Conservation (phyloP, 2,888 invertebrate species). For the Gibbula magus region DNA sequence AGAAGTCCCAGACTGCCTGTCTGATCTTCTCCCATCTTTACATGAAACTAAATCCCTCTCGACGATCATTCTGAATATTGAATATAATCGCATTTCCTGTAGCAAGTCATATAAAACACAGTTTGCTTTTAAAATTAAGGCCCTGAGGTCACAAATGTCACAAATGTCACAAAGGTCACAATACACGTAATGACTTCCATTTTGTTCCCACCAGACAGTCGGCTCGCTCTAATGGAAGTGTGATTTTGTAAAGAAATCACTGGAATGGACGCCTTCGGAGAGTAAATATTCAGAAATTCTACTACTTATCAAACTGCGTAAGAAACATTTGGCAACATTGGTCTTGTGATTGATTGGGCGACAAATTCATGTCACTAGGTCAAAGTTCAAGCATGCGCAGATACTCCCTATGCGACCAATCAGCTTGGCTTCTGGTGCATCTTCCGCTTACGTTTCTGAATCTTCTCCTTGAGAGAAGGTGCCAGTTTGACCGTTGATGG, state of each 20-base stretch:
- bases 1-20: too few relatives aligned
- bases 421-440: conserved; percentile 7
- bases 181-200: too few relatives aligned
- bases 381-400: not conserved
- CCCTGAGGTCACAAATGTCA: too few relatives aligned
- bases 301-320: not conserved
- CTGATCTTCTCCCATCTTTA: too few relatives aligned
- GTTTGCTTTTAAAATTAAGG: too few relatives aligned
- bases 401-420: not conserved
- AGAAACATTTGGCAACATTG: conserved; percentile 9
- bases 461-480: conserved; percentile 70
- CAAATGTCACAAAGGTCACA: too few relatives aligned
- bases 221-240: not conserved
- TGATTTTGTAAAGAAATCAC: conserved; percentile 15
- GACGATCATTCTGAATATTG: too few relatives aligned
- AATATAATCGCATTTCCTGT: too few relatives aligned
- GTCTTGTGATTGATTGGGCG: not conserved
- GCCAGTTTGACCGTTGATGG: conserved; percentile 71
- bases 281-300: not conserved
- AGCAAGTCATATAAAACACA: too few relatives aligned
- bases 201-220: too few relatives aligned
- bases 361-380: conserved; percentile 3
- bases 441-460: conserved; percentile 56
- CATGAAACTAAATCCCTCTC: too few relatives aligned
- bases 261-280: not conserved